Percentiles rank a stretch among this genome's conserved stretches.
Evolutionary conservation across 2,888 invertebrate genomes (phyloP).

Genomic region (Nectonema munidae): DNA sequence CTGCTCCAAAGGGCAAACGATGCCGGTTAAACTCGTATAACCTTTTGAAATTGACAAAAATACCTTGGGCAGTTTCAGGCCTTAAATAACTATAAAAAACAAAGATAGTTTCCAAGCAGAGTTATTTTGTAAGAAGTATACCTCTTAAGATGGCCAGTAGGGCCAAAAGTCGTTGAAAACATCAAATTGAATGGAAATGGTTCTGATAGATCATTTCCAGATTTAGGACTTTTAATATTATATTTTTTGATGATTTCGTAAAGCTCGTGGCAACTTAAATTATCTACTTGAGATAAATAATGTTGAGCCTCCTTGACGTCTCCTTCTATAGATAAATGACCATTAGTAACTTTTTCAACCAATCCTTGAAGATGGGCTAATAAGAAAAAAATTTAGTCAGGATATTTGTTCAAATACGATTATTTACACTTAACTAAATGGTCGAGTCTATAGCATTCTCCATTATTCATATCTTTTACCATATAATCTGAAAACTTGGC

Average conservation of each 20-base stretch:
- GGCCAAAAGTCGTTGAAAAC: constrained; percentile 92
- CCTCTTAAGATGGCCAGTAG: constrained; percentile 66
- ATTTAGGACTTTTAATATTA: constrained; percentile 67
- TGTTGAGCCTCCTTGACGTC: constrained; percentile 15
- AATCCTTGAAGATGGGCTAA: no score
- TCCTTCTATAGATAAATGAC: no score
- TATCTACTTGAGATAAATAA: constrained; percentile 34
- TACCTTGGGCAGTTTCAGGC: constrained; percentile 96
- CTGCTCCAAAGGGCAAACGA: constrained; percentile 73
- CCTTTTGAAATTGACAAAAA: constrained; percentile 95
- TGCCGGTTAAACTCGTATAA: constrained; percentile 86
- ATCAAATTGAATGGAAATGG: constrained; percentile 94
- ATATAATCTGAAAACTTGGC: constrained; percentile 93
- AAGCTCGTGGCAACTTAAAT: constrained; percentile 64
- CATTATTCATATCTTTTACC: constrained; percentile 79
- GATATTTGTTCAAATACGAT: no score
- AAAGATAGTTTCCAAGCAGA: background rate
- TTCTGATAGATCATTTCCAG: constrained; percentile 63
- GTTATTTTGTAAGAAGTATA: constrained; percentile 21
- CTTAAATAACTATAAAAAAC: constrained; percentile 36
- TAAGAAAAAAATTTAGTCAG: no score
- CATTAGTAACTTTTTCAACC: no score
- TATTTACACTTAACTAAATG: constrained; percentile 60
- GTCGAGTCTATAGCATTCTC: constrained; percentile 85
- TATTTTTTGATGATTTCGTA: constrained; percentile 45